These are phyloP conservation scores for Triplophysa bombifrons DNA, from an alignment of 2,797 vertebrate species.

Conservation along the genomic window DNA sequence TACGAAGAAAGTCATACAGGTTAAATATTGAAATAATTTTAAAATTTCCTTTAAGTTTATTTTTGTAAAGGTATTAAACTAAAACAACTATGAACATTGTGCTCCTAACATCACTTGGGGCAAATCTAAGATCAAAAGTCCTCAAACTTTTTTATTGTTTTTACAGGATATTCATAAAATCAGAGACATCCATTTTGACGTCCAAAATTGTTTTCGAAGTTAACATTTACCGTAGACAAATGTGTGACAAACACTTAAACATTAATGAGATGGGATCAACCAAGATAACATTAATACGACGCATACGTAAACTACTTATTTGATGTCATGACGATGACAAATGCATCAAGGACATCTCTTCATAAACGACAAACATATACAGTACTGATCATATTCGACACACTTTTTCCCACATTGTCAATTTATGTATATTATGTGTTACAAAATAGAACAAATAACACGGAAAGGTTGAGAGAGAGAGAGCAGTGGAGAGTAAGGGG, in stretches of 20 bases:
- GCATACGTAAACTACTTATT: neutral
- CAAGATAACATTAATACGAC: neutral
- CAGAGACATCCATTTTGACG: too few relatives aligned
- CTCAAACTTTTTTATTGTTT: too few relatives aligned
- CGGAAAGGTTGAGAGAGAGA: neutral
- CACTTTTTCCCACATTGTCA: constrained; percentile 1
- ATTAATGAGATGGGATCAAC: neutral
- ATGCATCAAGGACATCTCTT: neutral
- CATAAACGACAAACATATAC: neutral
- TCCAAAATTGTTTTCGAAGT: too few relatives aligned
- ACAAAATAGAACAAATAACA: constrained; percentile 33
- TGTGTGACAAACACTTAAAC: neutral
- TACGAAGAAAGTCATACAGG: too few relatives aligned
- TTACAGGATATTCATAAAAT: too few relatives aligned
- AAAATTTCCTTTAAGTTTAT: too few relatives aligned
- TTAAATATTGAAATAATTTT: too few relatives aligned
- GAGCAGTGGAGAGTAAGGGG: neutral
- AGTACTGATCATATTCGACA: neutral
- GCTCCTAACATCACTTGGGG: too few relatives aligned
- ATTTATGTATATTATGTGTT: neutral
- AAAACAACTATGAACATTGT: too few relatives aligned
- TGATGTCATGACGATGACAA: neutral
- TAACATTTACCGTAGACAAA: too few relatives aligned
- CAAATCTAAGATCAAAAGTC: too few relatives aligned
- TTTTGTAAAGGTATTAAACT: too few relatives aligned